phyloP scores from a whole-genome alignment of 2,797 vertebrate genomes.

The Protosalanx chinensis region DNA sequence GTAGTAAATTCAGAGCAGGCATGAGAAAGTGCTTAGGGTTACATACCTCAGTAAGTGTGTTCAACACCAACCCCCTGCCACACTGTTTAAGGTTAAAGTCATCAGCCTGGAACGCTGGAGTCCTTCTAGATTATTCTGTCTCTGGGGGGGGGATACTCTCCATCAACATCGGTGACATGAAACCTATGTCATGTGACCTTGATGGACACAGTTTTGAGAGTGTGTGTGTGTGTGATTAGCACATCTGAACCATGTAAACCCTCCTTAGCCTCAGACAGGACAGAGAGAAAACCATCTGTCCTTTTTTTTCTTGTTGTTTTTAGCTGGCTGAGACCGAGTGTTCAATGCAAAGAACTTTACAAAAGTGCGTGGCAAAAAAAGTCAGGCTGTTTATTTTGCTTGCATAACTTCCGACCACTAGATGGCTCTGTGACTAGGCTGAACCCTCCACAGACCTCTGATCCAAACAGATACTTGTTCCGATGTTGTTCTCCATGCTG shows the following conservation, averaged over 20 bases:
- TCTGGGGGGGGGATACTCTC: constrained; percentile 11
- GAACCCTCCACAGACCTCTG: too few species aligned
- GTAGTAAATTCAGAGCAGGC: neutral
- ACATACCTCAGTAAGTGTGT: constrained; percentile 25
- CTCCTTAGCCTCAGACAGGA: constrained; percentile 40
- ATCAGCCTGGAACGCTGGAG: neutral
- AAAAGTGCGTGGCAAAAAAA: too few species aligned
- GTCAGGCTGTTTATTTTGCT: too few species aligned
- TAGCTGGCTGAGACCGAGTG: too few species aligned
- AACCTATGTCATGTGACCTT: constrained; percentile 34
- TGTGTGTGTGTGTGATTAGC: neutral
- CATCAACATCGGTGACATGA: constrained; percentile 31
- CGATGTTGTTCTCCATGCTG: too few species aligned
- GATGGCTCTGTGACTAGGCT: neutral
- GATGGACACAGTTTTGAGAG: constrained; percentile 34
- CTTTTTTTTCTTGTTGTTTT: too few species aligned
- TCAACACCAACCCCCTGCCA: constrained; percentile 19
- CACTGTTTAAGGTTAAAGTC: neutral
- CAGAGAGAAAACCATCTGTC: too few species aligned
- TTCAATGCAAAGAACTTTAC: too few species aligned
- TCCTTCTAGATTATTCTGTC: constrained; percentile 15
- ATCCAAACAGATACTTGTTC: too few species aligned
- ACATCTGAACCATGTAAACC: constrained; percentile 12
- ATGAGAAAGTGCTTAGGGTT: constrained; percentile 7
- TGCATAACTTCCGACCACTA: neutral